These are phyloP conservation scores for Elgonia sp. DNA, from an alignment of 2,888 invertebrate genomes.

Conservation along the genomic window DNA sequence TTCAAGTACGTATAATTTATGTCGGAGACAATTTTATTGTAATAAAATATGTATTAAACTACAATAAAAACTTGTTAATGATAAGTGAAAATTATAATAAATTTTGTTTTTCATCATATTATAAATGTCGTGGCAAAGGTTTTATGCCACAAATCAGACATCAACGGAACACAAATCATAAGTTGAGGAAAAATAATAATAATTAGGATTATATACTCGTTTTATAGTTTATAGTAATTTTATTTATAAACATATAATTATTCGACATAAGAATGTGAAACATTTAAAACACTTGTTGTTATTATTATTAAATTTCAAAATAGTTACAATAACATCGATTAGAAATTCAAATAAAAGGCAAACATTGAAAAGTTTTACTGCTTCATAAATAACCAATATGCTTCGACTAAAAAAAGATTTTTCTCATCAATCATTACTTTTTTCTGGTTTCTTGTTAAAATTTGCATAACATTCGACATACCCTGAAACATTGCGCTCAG, in stretches of 20 bases:
- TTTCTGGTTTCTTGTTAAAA: not conserved
- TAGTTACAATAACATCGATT: slow-evolving; percentile 12
- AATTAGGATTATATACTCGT: not conserved
- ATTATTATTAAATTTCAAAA: not conserved
- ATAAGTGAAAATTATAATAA: slow-evolving; percentile 3
- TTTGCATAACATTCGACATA: slow-evolving; percentile 43
- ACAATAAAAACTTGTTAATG: not conserved
- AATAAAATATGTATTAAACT: too few relatives aligned
- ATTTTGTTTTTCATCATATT: not conserved
- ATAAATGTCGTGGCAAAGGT: not conserved
- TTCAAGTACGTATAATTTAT: not conserved
- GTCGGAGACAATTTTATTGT: too few relatives aligned
- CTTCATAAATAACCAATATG: slow-evolving; percentile 24
- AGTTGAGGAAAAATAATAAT: too few relatives aligned
- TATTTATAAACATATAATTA: too few relatives aligned
- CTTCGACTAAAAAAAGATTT: not conserved
- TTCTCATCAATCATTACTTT: not conserved
- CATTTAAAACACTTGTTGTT: not conserved
- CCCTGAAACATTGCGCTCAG: slow-evolving; percentile 10
- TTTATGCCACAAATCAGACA: not conserved
- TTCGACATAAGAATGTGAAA: not conserved
- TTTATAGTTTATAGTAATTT: not conserved
- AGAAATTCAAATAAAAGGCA: not conserved
- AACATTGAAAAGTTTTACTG: slow-evolving; percentile 10
- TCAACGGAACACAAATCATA: too few relatives aligned